These are phyloP conservation scores for Halcyon chelicuti DNA, from an alignment of 2,797 vertebrate species.

Conservation along the genomic window DNA sequence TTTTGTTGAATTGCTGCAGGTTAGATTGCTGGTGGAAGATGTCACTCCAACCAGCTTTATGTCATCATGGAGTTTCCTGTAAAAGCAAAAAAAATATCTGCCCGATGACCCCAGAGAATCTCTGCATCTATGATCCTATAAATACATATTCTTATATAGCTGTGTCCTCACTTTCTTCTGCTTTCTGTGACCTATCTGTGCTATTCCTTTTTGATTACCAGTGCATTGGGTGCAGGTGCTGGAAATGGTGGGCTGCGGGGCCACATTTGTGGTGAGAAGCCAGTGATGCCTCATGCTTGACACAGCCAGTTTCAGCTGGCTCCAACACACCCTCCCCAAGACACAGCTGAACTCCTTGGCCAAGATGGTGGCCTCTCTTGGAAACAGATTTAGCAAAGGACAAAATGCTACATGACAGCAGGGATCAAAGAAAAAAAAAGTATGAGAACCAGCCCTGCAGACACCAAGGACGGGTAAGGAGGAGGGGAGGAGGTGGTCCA, in stretches of 20 bases:
- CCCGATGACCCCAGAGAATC: background rate
- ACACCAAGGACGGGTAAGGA: rapidly evolving
- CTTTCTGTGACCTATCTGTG: background rate
- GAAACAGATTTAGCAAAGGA: background rate
- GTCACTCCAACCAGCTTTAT: background rate
- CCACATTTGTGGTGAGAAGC: background rate
- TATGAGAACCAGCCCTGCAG: background rate
- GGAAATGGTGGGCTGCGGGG: rapidly evolving
- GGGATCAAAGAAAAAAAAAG: background rate
- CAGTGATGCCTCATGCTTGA: rapidly evolving
- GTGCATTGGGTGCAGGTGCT: too few species aligned
- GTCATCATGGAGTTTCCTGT: background rate
- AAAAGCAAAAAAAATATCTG: background rate
- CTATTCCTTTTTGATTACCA: background rate
- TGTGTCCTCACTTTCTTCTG: background rate
- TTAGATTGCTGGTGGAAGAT: background rate
- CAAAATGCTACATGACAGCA: background rate
- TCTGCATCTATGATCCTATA: background rate
- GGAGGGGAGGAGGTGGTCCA: background rate
- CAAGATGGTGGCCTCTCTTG: rapidly evolving
- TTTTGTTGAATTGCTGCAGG: background rate
- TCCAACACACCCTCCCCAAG: rapidly evolving
- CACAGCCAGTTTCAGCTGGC: rapidly evolving
- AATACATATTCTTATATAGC: background rate
- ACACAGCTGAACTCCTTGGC: rapidly evolving